A percentile compares a stretch with the other conserved stretches of the same genome.
Evolutionary conservation across 2,113 vertebrate species (phyloP).

Genomic region (Ciconia boyciana): DNA sequence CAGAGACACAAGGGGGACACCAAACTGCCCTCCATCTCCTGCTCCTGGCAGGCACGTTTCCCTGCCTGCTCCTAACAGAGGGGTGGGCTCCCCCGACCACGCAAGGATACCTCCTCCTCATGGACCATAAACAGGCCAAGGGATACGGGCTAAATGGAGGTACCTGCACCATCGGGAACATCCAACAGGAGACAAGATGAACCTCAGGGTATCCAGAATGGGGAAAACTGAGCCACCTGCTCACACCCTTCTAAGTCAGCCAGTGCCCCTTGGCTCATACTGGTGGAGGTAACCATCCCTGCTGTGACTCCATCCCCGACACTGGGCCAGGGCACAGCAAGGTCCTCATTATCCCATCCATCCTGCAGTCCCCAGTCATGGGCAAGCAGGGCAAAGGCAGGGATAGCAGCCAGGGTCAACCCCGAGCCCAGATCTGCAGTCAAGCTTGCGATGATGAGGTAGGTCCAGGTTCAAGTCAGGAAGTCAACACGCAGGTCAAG

Average conservation of each 20-base stretch:
- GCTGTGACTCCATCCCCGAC: not conserved
- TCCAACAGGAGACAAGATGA: not conserved
- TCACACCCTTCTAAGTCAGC: not conserved
- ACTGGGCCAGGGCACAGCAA: not conserved
- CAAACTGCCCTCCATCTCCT: not conserved
- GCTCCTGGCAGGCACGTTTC: not conserved
- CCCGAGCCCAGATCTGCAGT: not conserved
- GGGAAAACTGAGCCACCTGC: not conserved
- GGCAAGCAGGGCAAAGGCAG: not conserved
- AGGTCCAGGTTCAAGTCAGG: not conserved
- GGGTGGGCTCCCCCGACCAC: not conserved
- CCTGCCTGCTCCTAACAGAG: not conserved
- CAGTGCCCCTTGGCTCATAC: not conserved
- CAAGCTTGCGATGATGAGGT: not conserved
- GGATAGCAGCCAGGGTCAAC: not conserved
- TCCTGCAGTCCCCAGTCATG: not conserved
- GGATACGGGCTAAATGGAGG: fast-evolving
- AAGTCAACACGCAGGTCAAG: not conserved
- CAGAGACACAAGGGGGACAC: not conserved
- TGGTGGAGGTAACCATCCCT: not conserved
- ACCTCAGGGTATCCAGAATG: not conserved
- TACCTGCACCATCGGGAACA: not conserved
- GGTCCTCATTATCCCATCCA: not conserved
- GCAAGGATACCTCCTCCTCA: not conserved
- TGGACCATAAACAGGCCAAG: not conserved